These are phyloP conservation scores for Centroberyx gerrardi DNA, from an alignment of 2,797 vertebrate genomes.

Conservation along the genomic window DNA sequence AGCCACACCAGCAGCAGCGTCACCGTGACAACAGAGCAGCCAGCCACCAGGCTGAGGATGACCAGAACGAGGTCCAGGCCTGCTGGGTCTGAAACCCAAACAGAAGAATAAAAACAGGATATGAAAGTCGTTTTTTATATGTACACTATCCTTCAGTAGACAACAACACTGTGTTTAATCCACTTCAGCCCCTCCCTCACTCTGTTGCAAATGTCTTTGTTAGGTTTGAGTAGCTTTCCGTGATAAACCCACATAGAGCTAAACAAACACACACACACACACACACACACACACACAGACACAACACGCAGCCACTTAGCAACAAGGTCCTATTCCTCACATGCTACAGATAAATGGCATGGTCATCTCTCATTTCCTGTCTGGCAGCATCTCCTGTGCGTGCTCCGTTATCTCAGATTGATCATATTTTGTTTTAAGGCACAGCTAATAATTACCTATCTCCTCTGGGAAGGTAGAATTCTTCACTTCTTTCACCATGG, in stretches of 20 bases:
- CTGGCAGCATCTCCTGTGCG: constrained; percentile 22
- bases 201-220: background rate
- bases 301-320: constrained; percentile 2
- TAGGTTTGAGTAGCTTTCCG: background rate
- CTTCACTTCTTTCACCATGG: constrained; percentile 72
- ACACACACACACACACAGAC: constrained; percentile 5
- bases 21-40: constrained; percentile 65
- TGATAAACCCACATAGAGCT: constrained; percentile 8
- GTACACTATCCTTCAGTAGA: background rate
- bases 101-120: background rate
- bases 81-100: constrained; percentile 51
- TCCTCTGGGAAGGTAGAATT: constrained; percentile 67
- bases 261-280: constrained; percentile 9
- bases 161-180: background rate
- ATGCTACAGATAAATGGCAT: constrained; percentile 48
- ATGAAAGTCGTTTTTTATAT: constrained; percentile 3
- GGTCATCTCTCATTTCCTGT: constrained; percentile 67
- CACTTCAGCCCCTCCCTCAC: background rate
- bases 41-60: constrained; percentile 63
- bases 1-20: constrained; percentile 73
- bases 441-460: constrained; percentile 74
- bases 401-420: constrained; percentile 56
- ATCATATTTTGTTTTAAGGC: constrained; percentile 63
- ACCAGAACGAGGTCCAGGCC: constrained; percentile 60
- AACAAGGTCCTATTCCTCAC: constrained; percentile 23